A percentile compares a stretch with the other conserved stretches of the same genome.
These are phyloP conservation scores for Paradisaea rubra DNA, from an alignment of 2,113 vertebrate genomes.

Conservation along the genomic window DNA sequence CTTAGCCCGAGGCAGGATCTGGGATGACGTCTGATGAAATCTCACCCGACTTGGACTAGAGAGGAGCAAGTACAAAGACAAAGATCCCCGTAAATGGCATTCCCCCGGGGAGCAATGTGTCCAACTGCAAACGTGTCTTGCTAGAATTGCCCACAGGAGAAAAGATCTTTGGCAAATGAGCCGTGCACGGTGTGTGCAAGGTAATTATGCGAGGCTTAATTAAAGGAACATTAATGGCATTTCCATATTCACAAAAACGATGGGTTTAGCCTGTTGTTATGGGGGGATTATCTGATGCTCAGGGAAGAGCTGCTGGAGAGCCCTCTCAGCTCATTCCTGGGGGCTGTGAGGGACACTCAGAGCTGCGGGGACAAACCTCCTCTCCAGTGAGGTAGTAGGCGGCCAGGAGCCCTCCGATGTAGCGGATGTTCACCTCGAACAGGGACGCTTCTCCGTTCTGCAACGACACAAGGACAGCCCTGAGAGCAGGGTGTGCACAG, in stretches of 20 bases:
- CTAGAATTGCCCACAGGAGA: slow-evolving; percentile 22
- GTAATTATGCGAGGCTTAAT: slow-evolving; percentile 49
- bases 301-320: background rate
- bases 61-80: background rate
- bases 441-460: slow-evolving; percentile 96
- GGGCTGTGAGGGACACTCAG: background rate
- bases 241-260: background rate
- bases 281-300: background rate
- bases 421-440: slow-evolving; percentile 98
- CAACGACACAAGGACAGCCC: background rate
- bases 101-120: slow-evolving; percentile 31
- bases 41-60: background rate
- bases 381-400: slow-evolving; percentile 89
- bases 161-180: slow-evolving; percentile 19
- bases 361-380: slow-evolving; percentile 74
- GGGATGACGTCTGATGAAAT: background rate
- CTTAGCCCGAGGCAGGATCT: background rate
- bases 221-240: slow-evolving; percentile 17
- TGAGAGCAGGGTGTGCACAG: background rate
- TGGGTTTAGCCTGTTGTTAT: background rate
- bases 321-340: background rate
- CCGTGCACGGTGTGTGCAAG: background rate
- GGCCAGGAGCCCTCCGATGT: slow-evolving; percentile 88
- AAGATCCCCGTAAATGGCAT: background rate
- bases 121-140: background rate